Evolutionary conservation across 2,888 invertebrate genomes (phyloP), one percentile per base, ranked within the genome.

Genomic region (Patella ulyssiponensis): DNA sequence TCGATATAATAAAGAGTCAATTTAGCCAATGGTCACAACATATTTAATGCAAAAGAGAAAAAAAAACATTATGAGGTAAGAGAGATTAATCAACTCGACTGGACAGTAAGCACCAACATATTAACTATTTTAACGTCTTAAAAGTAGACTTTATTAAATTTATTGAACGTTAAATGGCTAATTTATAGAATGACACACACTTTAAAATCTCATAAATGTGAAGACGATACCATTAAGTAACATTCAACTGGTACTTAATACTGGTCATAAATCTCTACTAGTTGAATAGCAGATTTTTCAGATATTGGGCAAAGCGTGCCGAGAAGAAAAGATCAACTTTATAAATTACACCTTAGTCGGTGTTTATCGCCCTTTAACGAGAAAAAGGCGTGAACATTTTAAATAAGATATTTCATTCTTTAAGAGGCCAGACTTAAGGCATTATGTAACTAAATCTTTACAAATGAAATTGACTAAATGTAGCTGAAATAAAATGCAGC

Each of bases 271-370:
- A 64, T 64, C 64, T 64, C 23, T 11, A 23, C 20, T 12, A 64
- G 23, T 64, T 23, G 20, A 64, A 64, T 23, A 64, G 44, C 7
- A 64, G 20, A 20, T 64, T 14, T 64, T 64, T 64, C 20, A 23
- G 23, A 64, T 64, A 64, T 64, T 64, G 64, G 64, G 20, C 23
- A 64, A 64, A 64, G 64, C 64, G 64, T 64, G 64, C 64, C 64
- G 20, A 23, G 23, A 64, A 64, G 20, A 64, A 64, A 23, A 64
- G 20, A 64, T 14, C 20, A 11, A 20, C 23, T 64, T 20, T 64
- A 11, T 64, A 64, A 64, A 64, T 64, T 64, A 64, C 23, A 64
- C 64, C 64, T 64, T 64, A 23, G 20, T 64, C 64, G 64, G 20
- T 23, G 23, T 64, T 64, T 64, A 64, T 64, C 64, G 64, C 23